Conservation (phyloP, 2,888 invertebrate species). For the Strigamia crassipes region DNA sequence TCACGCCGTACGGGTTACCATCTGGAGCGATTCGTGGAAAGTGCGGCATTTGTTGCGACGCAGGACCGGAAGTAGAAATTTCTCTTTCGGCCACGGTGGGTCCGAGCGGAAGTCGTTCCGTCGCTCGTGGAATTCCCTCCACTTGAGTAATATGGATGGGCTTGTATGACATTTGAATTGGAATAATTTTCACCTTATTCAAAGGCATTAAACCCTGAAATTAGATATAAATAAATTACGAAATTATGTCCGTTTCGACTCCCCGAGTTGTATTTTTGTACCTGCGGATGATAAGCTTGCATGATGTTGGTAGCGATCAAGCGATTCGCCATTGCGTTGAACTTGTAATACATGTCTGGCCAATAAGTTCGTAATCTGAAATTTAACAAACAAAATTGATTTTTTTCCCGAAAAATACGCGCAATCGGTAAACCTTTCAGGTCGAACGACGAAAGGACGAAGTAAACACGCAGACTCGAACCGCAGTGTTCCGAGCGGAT, state of each 20-base stretch:
- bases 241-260: background rate
- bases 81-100: background rate
- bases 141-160: background rate
- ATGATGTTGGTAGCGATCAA: background rate
- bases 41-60: background rate
- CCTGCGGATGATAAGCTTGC: constrained; percentile 9
- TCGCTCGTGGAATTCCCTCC: background rate
- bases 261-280: background rate
- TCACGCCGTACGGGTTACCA: background rate
- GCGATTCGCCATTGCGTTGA: background rate
- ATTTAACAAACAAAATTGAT: background rate
- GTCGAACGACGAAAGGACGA: no score
- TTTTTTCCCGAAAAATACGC: no score
- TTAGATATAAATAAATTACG: background rate
- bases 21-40: background rate
- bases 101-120: background rate
- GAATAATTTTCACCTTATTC: background rate
- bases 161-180: background rate
- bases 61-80: background rate
- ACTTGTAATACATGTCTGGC: background rate
- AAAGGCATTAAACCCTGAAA: background rate
- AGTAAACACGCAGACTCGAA: no score
- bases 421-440: no score
- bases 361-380: background rate
- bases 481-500: no score